Evolutionary conservation across 1,140 invertebrate genomes (phyloP), one percentile per base, ranked within the genome.

Genomic region (Drosophila azteca): DNA sequence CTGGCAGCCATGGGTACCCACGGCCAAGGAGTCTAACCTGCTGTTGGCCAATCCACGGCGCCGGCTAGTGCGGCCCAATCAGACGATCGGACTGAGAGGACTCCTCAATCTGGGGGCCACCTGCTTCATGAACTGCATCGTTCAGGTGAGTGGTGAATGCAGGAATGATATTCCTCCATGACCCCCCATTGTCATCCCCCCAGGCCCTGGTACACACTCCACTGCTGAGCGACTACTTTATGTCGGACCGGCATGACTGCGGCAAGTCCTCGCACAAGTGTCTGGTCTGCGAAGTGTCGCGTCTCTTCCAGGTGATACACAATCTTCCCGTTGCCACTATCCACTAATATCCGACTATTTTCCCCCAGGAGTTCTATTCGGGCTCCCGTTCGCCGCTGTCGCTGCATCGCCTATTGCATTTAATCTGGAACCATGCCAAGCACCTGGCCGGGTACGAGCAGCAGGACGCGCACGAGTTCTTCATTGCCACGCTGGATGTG

Each of bases 391-490:
- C 95, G 4, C 97, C 98, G 0, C 92, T 99, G 84, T 97, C 97
- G 13, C 94, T 99, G 43, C 96, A 97, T 91, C 95, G 96, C 43
- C 93, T 99, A 45, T 93, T 99, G 52, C 96, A 98, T 93, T 93
- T 99, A 79, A 98, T 99, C 75, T 99, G 98, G 98, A 98, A 97
- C 3, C 97, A 99, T 92, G 98, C 97, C 29, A 94, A 96, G 62
- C 97, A 99, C 92, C 94, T 99, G 71, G 97, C 98, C 31, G 97
- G 98, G 41, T 98, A 99, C 92, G 97, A 99, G 90, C 98, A 99
- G 91, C 98, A 99, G 92, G 99, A 99, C 92, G 98, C 98, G 58
- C 99, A 99, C 90, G 98, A 99, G 93, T 99, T 99, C 93, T 98
- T 99, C 82, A 99, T 99, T 53, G 97, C 98, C 15, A 97, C 97